Conservation (phyloP, 2,888 invertebrate species). For the Spodoptera picta region DNA sequence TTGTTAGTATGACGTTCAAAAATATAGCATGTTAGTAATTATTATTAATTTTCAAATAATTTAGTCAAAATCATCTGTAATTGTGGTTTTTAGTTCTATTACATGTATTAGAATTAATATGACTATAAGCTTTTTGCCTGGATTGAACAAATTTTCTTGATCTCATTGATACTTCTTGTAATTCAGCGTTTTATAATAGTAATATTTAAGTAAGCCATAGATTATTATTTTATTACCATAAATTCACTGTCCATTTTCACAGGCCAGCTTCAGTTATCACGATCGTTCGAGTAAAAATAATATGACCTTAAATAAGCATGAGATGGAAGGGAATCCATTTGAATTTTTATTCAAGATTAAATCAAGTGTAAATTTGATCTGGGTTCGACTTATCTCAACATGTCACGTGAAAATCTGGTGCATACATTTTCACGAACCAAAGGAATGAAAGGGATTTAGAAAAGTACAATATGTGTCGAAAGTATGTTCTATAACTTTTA, state of each 20-base stretch:
- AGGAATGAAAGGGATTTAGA: constrained; percentile 48
- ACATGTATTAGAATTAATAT: no score
- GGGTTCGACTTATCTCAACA: constrained; percentile 65
- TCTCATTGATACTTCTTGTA: no score
- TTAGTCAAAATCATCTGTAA: no score
- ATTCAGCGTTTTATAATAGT: no score
- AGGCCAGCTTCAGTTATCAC: constrained; percentile 49
- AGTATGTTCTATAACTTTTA: background rate
- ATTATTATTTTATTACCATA: constrained; percentile 45
- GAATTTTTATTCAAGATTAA: constrained; percentile 69
- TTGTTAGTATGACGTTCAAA: no score
- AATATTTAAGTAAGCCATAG: background rate
- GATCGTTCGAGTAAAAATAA: constrained; percentile 60
- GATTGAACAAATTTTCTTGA: no score
- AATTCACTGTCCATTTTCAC: constrained; percentile 44
- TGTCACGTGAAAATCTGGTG: constrained; percentile 55
- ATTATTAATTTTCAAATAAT: no score
- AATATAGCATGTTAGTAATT: no score
- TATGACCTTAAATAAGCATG: constrained; percentile 59
- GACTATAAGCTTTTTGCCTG: no score
- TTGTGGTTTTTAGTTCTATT: no score
- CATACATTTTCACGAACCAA: constrained; percentile 62
- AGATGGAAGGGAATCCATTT: constrained; percentile 53
- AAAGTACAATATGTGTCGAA: constrained; percentile 36
- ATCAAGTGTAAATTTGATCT: constrained; percentile 70